phyloP scores from a whole-genome alignment of 2,113 vertebrate genomes.

The Austrofundulus limnaeus region DNA sequence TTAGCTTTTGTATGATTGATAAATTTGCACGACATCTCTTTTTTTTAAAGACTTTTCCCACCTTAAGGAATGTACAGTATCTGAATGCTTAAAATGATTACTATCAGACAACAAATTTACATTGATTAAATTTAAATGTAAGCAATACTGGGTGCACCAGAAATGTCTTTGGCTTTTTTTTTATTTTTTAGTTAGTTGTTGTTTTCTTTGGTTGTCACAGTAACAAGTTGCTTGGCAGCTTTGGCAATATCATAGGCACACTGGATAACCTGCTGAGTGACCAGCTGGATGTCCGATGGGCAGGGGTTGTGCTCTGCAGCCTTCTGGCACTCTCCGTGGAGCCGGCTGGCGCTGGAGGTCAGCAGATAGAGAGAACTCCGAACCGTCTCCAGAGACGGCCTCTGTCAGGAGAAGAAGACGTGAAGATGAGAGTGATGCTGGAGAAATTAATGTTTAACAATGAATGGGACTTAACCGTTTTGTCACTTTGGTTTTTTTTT shows the following conservation, averaged over 20 bases:
- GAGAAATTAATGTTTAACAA: background rate
- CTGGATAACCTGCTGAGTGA: constrained; percentile 99
- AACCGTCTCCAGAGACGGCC: constrained; percentile 90
- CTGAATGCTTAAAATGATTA: constrained; percentile 77
- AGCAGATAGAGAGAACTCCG: constrained; percentile 89
- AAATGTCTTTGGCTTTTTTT: constrained; percentile 78
- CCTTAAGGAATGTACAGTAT: constrained; percentile 29
- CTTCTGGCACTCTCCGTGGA: constrained; percentile 93
- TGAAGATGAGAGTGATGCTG: background rate
- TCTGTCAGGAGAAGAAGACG: constrained; percentile 70
- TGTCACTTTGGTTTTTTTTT: background rate
- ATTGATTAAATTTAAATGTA: background rate
- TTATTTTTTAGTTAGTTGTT: constrained; percentile 89
- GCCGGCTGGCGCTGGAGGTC: constrained; percentile 92
- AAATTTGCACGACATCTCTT: constrained; percentile 24
- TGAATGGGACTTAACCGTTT: too few species aligned
- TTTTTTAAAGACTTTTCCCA: constrained; percentile 7
- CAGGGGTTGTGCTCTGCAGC: constrained; percentile 80
- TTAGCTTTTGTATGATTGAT: constrained; percentile 24
- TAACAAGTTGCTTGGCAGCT: constrained; percentile 98
- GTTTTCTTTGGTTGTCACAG: constrained; percentile 99
- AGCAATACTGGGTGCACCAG: constrained; percentile 10
- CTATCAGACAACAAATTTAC: constrained; percentile 18
- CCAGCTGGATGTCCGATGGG: constrained; percentile 88
- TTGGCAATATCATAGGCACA: constrained; percentile 99